A percentile compares a stretch with the other conserved stretches of the same genome.
Conservation (phyloP, 2,113 vertebrate species). For the Synchiropus splendidus region DNA sequence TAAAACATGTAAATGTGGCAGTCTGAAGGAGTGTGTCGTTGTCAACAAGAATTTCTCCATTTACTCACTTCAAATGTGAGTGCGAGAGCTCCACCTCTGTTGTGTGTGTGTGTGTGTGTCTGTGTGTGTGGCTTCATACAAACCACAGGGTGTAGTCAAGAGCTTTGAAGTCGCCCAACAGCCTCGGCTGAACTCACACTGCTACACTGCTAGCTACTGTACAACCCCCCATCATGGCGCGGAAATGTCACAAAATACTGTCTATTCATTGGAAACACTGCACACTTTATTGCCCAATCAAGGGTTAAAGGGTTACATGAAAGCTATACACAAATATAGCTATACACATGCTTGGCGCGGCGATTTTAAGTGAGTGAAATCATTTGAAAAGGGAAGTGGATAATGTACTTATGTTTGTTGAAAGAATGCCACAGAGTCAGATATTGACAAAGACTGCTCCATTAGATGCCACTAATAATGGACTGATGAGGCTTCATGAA, state of each 20-base stretch:
- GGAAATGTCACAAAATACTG: slow-evolving; percentile 30
- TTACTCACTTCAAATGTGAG: slow-evolving; percentile 1
- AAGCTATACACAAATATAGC: too few species aligned
- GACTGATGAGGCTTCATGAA: too few species aligned
- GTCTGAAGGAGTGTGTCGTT: slow-evolving; percentile 25
- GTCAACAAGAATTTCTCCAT: slow-evolving; percentile 17
- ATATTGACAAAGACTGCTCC: too few species aligned
- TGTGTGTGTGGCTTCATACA: slow-evolving; percentile 23
- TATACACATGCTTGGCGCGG: too few species aligned
- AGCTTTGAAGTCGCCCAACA: slow-evolving; percentile 44
- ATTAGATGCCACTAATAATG: too few species aligned
- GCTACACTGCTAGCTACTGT: slow-evolving; percentile 44
- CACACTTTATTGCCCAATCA: slow-evolving; percentile 4
- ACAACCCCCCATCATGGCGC: slow-evolving; percentile 20
- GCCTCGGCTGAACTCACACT: slow-evolving; percentile 38
- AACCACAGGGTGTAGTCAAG: slow-evolving; percentile 55
- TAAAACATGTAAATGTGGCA: slow-evolving; percentile 6
- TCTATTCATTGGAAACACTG: slow-evolving; percentile 15
- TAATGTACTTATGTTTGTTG: too few species aligned
- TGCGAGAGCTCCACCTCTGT: slow-evolving; percentile 1
- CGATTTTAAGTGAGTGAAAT: too few species aligned
- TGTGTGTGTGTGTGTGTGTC: slow-evolving; percentile 5
- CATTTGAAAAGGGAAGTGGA: too few species aligned
- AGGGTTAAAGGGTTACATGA: background rate
- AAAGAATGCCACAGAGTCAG: too few species aligned